Conservation (phyloP, 2,888 invertebrate species). For the Aricia artaxerxes region DNA sequence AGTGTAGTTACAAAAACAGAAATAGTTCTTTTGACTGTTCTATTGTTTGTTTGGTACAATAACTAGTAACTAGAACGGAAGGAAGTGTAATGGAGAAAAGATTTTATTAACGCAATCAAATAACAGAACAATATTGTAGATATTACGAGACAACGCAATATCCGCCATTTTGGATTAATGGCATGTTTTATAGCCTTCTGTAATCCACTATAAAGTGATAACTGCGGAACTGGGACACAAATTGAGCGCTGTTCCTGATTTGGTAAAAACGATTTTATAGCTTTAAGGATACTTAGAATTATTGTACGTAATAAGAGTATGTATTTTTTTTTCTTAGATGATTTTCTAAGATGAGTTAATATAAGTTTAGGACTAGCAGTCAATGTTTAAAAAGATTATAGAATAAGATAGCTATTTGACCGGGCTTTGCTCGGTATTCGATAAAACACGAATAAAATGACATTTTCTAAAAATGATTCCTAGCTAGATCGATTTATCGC, state of each 20-base stretch:
- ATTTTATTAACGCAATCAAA: slow-evolving; percentile 23
- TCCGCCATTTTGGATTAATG: slow-evolving; percentile 25
- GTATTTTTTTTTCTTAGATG: not conserved
- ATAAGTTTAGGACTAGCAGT: too few species aligned
- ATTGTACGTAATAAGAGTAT: not conserved
- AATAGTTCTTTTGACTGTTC: not conserved
- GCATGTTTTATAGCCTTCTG: slow-evolving; percentile 18
- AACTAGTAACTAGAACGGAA: not conserved
- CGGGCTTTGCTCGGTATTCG: too few species aligned
- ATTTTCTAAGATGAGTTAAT: not conserved
- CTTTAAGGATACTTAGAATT: not conserved
- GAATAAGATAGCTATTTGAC: too few species aligned
- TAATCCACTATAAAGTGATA: slow-evolving; percentile 26
- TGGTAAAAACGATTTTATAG: not conserved
- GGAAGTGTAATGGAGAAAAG: slow-evolving; percentile 19
- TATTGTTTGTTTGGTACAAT: not conserved
- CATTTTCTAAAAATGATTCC: too few species aligned
- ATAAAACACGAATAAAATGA: too few species aligned
- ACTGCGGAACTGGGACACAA: slow-evolving; percentile 21
- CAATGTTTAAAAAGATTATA: too few species aligned
- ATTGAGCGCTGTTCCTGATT: slow-evolving; percentile 7
- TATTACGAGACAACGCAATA: slow-evolving; percentile 24
- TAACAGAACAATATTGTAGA: slow-evolving; percentile 18
- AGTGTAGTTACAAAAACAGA: not conserved
- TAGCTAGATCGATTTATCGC: too few species aligned